A percentile compares a stretch with the other conserved stretches of the same genome.
phyloP scores from a whole-genome alignment of 1,140 invertebrate species.

The Nasonia vitripennis region DNA sequence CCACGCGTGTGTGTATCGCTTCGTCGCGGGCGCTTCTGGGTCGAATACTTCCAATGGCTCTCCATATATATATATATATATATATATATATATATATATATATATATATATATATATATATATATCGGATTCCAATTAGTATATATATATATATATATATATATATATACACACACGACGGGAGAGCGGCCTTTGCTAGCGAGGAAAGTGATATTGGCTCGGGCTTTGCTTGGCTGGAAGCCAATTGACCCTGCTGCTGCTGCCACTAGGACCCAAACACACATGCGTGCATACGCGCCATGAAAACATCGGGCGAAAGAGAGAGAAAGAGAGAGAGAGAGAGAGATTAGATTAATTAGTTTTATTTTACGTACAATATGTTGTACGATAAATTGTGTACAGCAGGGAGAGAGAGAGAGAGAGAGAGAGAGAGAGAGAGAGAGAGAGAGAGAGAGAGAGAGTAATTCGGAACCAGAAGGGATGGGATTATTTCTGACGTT shows the following conservation, averaged over 20 bases:
- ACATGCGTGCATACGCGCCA: background rate
- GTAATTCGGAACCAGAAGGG: background rate
- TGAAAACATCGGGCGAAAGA: constrained; percentile 5
- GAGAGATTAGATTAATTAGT: too few species aligned
- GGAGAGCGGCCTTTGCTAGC: background rate
- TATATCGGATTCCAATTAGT: too few species aligned
- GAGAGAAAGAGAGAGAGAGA: constrained; percentile 29
- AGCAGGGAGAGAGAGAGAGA: too few species aligned
- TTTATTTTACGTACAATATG: too few species aligned
- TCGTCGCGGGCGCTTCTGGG: background rate
- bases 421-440: constrained; percentile 19
- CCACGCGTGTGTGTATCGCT: background rate
- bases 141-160: constrained; percentile 34
- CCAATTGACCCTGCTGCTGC: constrained; percentile 30
- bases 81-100: background rate
- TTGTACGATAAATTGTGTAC: too few species aligned
- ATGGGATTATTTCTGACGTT: background rate
- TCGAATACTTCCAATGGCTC: background rate
- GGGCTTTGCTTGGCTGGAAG: constrained; percentile 30
- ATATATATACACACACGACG: constrained; percentile 9
- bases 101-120: background rate
- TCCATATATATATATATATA: constrained; percentile 22
- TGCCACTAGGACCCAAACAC: background rate
- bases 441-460: constrained; percentile 14
- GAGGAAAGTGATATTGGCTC: constrained; percentile 42